Base-by-base conservation (phyloP, 2,888 invertebrate genomes). In the Thymelicus sylvestris region DNA sequence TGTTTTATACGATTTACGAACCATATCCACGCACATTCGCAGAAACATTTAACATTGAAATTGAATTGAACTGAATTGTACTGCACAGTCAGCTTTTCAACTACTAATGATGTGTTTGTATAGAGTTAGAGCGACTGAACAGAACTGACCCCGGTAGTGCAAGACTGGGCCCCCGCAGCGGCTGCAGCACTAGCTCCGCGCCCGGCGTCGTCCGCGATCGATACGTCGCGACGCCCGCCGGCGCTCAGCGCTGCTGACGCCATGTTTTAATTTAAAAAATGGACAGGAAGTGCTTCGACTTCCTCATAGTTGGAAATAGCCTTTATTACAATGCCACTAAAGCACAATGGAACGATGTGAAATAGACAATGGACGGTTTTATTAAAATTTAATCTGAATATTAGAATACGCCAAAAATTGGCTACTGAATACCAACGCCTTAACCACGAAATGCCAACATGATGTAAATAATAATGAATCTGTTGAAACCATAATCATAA, bases 181-280 rank as follows among this genome's bases (percentile, higher is more conserved):
- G 31, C 50, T 31, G 44, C 47, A 3, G 55, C 48, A 66, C 71
- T 57, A 67, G 70, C 12, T 59, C 7, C 68, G 71, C 60, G 62
- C 76, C 73, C 72, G 80, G 78, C 79, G 78, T 74, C 80, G 78
- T 73, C 52, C 70, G 74, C 75, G 79, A 79, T 80, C 80, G 79
- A 80, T 80, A 77, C 78, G 80, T 73, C 80, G 77, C 76, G 80
- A 75, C 77, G 66, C 31, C 39, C 44, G 78, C 79, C 77, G 77
- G 74, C 74, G 73, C 72, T 73, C 72, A 67, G 61, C 72, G 38
- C 38, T 52, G 65, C 48, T 31, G 73, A 73, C 74, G 74, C 74
- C 75, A 61, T 70, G 60, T 71, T 75, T 65, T 68, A 66, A 73
- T 74, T 76, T 73, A 39, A 71, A 74, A 77, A 78, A 76, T 75